Evolutionary conservation across 2,888 invertebrate genomes (phyloP).

Genomic region (Eupithecia insigniata): DNA sequence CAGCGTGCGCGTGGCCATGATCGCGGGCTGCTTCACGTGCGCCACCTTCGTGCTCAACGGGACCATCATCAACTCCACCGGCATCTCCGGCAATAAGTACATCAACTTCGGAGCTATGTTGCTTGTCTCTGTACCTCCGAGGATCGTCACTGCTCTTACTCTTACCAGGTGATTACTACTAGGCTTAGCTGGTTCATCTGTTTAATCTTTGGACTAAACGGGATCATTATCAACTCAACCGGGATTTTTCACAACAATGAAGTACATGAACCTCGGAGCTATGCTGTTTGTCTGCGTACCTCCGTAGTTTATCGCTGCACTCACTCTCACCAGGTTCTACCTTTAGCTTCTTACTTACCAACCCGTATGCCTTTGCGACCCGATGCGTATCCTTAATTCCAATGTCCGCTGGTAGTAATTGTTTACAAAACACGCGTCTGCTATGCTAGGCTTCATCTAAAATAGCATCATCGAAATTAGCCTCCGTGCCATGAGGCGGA

Average conservation of each 20-base stretch:
- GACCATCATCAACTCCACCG: constrained; percentile 89
- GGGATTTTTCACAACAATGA: background rate
- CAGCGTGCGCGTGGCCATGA: constrained; percentile 66
- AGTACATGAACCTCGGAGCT: background rate
- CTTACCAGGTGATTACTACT: constrained; percentile 75
- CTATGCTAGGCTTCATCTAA: background rate
- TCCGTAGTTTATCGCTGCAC: background rate
- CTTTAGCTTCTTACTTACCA: no score
- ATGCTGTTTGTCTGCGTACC: background rate
- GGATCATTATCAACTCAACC: background rate
- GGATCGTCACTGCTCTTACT: constrained; percentile 77
- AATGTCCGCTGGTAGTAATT: no score
- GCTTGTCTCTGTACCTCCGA: constrained; percentile 87
- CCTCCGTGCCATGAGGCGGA: background rate
- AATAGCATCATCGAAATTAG: background rate
- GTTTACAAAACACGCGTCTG: no score
- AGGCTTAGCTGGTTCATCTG: no score
- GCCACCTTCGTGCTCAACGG: constrained; percentile 91
- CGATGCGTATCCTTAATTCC: no score
- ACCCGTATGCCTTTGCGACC: no score
- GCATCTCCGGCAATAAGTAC: constrained; percentile 89
- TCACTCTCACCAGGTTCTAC: no score
- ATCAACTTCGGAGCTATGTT: constrained; percentile 88
- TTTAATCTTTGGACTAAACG: background rate
- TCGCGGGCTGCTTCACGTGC: constrained; percentile 87